A percentile compares a stretch with the other conserved stretches of the same genome.
Conservation (phyloP, 23 tunicate genomes). For the Ascidia mentula region DNA sequence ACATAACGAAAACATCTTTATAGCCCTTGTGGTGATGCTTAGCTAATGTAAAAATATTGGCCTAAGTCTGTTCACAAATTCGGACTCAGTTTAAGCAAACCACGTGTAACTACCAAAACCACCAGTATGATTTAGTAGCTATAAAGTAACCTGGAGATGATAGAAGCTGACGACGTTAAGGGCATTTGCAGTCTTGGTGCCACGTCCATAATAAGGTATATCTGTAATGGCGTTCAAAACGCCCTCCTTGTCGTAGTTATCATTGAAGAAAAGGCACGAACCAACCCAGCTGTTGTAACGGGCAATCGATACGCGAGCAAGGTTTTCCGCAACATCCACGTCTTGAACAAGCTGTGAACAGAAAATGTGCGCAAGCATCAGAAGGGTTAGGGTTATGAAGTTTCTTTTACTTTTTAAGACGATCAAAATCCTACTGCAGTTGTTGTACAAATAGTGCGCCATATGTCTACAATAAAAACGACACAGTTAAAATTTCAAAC, state of each 20-base stretch:
- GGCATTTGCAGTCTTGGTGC: slow-evolving; percentile 68
- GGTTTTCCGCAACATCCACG: slow-evolving; percentile 41
- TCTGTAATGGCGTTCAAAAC: slow-evolving; percentile 45
- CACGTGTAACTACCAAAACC: too few species aligned
- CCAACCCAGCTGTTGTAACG: slow-evolving; percentile 86
- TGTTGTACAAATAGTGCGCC: too few species aligned
- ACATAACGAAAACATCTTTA: not conserved
- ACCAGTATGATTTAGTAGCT: too few species aligned
- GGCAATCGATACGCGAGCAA: slow-evolving; percentile 46
- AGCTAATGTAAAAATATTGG: too few species aligned
- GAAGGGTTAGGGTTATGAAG: too few species aligned
- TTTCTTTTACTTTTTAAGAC: too few species aligned
- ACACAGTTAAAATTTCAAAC: too few species aligned
- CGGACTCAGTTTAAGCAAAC: too few species aligned
- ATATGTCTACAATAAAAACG: too few species aligned
- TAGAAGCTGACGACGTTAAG: slow-evolving; percentile 41
- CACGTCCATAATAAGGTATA: slow-evolving; percentile 83
- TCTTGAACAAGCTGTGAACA: slow-evolving; percentile 45
- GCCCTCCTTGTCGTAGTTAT: slow-evolving; percentile 24
- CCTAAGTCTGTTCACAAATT: not conserved
- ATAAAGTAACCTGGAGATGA: slow-evolving; percentile 62
- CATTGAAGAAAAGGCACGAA: slow-evolving; percentile 46
- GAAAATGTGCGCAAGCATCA: too few species aligned
- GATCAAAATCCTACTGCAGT: too few species aligned
- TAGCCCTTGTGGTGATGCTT: too few species aligned